Evolutionary conservation across 2,797 vertebrate genomes (phyloP).

Genomic region (Limosa lapponica): DNA sequence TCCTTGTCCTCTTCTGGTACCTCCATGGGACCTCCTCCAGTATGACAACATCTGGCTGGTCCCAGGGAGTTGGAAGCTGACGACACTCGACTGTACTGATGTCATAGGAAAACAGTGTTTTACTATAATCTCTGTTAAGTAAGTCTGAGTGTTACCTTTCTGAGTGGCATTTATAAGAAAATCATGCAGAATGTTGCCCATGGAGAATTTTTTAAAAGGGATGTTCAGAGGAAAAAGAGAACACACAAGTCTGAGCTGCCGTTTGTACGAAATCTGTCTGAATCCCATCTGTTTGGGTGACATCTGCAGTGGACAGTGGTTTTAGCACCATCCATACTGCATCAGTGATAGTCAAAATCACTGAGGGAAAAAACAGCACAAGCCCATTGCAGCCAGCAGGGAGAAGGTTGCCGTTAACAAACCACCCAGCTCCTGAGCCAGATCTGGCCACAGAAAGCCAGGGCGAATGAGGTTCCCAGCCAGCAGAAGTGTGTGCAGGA

Average conservation of each 20-base stretch:
- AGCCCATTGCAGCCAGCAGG: neutral
- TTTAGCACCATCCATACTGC: neutral
- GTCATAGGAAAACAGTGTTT: neutral
- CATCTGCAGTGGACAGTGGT: neutral
- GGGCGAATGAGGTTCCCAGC: neutral
- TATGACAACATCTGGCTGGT: neutral
- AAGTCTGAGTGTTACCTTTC: neutral
- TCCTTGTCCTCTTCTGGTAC: neutral
- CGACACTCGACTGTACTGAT: neutral
- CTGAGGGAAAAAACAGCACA: neutral
- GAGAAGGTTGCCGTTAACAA: neutral
- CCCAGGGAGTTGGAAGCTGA: neutral
- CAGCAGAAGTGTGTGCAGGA: neutral
- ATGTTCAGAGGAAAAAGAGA: neutral
- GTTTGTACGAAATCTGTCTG: neutral
- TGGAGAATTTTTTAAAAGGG: neutral
- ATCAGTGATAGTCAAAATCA: neutral
- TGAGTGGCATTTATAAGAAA: neutral
- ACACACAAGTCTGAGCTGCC: neutral
- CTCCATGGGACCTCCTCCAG: neutral
- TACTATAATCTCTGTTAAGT: neutral
- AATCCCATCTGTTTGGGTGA: neutral
- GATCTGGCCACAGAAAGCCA: neutral
- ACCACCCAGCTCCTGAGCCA: neutral
- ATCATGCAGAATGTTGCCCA: neutral